These are phyloP conservation scores for Fregata magnificens DNA, from an alignment of 2,113 vertebrate species.

Conservation along the genomic window DNA sequence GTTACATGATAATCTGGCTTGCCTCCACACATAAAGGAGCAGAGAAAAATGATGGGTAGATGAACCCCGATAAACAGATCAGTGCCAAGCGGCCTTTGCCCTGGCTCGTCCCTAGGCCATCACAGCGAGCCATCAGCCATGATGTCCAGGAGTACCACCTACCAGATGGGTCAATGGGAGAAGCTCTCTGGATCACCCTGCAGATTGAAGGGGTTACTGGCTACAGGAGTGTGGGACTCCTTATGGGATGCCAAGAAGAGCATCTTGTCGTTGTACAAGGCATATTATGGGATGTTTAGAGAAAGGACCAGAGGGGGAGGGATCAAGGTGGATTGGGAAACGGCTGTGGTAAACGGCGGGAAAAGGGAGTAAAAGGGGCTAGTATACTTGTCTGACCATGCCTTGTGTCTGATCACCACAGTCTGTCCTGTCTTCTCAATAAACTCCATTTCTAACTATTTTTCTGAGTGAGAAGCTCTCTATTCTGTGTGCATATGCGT, in stretches of 20 bases:
- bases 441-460: background rate
- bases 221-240: background rate
- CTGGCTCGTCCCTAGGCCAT: background rate
- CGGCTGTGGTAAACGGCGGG: background rate
- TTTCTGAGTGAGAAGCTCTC: background rate
- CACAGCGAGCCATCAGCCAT: background rate
- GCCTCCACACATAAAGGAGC: background rate
- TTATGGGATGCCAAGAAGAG: background rate
- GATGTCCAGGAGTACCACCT: background rate
- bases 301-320: background rate
- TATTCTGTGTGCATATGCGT: fast-evolving
- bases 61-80: background rate
- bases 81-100: background rate
- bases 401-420: background rate
- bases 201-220: background rate
- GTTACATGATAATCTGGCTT: background rate
- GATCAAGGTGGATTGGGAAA: background rate
- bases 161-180: background rate
- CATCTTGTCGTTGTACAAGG: background rate
- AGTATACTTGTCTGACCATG: background rate
- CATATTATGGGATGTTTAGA: background rate
- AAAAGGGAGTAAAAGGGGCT: background rate
- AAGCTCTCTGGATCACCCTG: background rate
- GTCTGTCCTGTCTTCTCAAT: background rate
- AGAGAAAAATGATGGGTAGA: background rate